Evolutionary conservation across 2,888 invertebrate species (phyloP).

Genomic region (Sesia bembeciformis): DNA sequence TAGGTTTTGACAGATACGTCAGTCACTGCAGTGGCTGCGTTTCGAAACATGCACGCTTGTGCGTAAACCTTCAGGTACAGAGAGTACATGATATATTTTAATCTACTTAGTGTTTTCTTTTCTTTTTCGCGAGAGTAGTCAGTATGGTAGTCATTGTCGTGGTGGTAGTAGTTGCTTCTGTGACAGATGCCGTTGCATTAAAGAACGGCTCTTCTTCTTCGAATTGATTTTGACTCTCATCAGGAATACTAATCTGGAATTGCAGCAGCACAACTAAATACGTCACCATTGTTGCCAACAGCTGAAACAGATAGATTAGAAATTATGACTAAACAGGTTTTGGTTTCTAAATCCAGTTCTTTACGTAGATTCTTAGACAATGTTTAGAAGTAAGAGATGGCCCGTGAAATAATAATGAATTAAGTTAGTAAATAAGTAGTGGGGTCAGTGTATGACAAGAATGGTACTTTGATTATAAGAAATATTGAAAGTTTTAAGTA

Average conservation of each 20-base stretch:
- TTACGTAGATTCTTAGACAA: background rate
- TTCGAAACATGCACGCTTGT: too few relatives aligned
- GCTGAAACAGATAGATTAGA: slow-evolving; percentile 43
- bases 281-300: slow-evolving; percentile 84
- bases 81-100: background rate
- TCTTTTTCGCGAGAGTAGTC: slow-evolving; percentile 50
- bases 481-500: too few relatives aligned
- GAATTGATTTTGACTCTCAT: slow-evolving; percentile 36
- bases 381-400: too few relatives aligned
- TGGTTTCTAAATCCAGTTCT: background rate
- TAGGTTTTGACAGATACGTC: background rate
- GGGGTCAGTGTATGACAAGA: too few relatives aligned
- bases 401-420: too few relatives aligned
- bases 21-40: too few relatives aligned
- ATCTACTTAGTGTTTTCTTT: slow-evolving; percentile 35
- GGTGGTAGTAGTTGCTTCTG: slow-evolving; percentile 31
- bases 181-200: slow-evolving; percentile 20
- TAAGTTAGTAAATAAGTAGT: too few relatives aligned
- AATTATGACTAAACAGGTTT: too few relatives aligned
- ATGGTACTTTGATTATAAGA: too few relatives aligned
- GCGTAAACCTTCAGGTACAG: too few relatives aligned
- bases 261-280: slow-evolving; percentile 83
- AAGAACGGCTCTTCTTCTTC: slow-evolving; percentile 17
- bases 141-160: slow-evolving; percentile 43
- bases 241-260: slow-evolving; percentile 85